These are phyloP conservation scores for Pseudochirops corinnae DNA, from an alignment of 2,797 vertebrate species.

Conservation along the genomic window DNA sequence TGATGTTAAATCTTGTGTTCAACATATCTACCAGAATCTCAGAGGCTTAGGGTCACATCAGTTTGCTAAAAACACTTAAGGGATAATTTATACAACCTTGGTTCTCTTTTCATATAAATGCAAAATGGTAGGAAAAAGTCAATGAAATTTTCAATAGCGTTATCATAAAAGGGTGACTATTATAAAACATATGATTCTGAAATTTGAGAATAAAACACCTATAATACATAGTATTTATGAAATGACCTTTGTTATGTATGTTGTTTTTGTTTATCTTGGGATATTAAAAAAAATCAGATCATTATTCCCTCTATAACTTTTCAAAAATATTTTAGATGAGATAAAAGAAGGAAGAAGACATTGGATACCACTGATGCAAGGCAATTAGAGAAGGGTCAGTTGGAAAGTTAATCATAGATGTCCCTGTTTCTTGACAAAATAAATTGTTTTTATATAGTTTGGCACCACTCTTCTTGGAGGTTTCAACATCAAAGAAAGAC, in stretches of 20 bases:
- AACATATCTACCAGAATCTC: neutral
- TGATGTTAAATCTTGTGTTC: neutral
- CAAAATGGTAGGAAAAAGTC: neutral
- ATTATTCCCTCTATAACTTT: neutral
- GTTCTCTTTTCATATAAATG: neutral
- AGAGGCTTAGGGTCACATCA: neutral
- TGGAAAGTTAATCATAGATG: conserved; percentile 46
- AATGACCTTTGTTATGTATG: neutral
- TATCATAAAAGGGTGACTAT: neutral
- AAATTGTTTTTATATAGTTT: conserved; percentile 46
- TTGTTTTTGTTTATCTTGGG: neutral
- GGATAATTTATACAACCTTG: neutral
- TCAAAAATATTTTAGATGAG: neutral
- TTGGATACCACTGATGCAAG: neutral
- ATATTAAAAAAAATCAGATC: neutral
- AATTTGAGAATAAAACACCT: neutral
- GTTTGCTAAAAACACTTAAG: neutral
- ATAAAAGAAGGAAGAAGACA: conserved; percentile 6
- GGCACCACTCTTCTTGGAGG: conserved; percentile 39
- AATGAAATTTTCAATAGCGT: neutral
- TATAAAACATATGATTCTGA: neutral
- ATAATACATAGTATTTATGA: neutral
- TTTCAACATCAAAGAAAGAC: conserved; percentile 47
- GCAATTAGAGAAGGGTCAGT: conserved; percentile 45
- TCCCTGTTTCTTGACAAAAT: conserved; percentile 58